A percentile compares a stretch with the other conserved stretches of the same genome.
Evolutionary conservation across 2,888 invertebrate genomes (phyloP).

Genomic region (Zygaena filipendulae): DNA sequence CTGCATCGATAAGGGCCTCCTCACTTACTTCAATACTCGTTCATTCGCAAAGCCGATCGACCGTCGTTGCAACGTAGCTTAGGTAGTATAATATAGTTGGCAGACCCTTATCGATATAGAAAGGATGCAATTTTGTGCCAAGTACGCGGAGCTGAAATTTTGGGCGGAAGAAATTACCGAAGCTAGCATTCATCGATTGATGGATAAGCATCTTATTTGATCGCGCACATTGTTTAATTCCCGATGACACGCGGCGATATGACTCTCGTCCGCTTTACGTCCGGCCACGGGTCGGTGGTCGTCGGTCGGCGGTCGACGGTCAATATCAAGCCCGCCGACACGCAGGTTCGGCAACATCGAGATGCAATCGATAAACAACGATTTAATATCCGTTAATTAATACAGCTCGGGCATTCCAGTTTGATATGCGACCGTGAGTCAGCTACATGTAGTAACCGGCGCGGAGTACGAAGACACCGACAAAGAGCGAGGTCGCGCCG

Average conservation of each 20-base stretch:
- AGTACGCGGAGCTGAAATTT: too few species aligned
- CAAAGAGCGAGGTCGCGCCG: constrained; percentile 40
- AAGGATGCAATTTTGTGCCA: too few species aligned
- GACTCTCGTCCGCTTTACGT: constrained; percentile 39
- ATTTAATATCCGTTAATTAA: constrained; percentile 68
- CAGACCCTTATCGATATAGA: too few species aligned
- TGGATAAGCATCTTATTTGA: constrained; percentile 56
- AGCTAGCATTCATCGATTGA: too few species aligned
- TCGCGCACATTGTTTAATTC: constrained; percentile 59
- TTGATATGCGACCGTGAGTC: constrained; percentile 57
- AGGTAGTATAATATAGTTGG: too few species aligned
- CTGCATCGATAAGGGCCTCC: too few species aligned
- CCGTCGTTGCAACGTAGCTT: too few species aligned
- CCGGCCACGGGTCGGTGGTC: constrained; percentile 27
- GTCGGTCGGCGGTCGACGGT: too few species aligned
- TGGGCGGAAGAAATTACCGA: too few species aligned
- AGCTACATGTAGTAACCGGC: too few species aligned
- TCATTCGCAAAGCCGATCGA: too few species aligned
- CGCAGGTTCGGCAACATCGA: constrained; percentile 62
- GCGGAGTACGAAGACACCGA: constrained; percentile 55
- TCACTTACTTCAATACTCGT: too few species aligned
- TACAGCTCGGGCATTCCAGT: constrained; percentile 58
- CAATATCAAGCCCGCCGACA: constrained; percentile 50
- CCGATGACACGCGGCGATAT: constrained; percentile 59
- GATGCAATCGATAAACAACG: constrained; percentile 62